Evolutionary conservation across 35 echinoderm and acorn worm species (phyloP).

Genomic region (Strongylocentrotus purpuratus): DNA sequence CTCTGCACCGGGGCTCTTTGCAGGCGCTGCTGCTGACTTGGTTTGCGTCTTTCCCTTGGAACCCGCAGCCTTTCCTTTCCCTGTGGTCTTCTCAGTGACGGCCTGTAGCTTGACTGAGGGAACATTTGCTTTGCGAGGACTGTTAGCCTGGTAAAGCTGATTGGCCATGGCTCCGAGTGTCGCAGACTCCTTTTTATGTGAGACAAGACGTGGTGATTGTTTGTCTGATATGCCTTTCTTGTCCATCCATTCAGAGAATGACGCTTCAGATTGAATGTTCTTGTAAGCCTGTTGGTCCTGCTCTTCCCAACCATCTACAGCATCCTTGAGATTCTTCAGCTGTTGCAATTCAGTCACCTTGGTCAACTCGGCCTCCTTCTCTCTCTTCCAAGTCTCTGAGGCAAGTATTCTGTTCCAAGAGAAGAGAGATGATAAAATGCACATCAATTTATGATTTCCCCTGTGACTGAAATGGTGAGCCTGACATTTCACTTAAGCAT

Average conservation of each 20-base stretch:
- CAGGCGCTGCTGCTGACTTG: background rate
- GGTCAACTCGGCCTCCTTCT: conserved; percentile 68
- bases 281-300: conserved; percentile 73
- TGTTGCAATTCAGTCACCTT: conserved; percentile 71
- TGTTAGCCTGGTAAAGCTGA: conserved; percentile 22
- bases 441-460: background rate
- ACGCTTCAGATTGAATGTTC: conserved; percentile 63
- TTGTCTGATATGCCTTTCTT: conserved; percentile 69
- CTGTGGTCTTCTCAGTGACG: background rate
- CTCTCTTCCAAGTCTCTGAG: conserved; percentile 88
- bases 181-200: conserved; percentile 14
- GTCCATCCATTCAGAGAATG: conserved; percentile 88
- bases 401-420: conserved; percentile 74
- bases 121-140: background rate
- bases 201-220: background rate
- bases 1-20: background rate
- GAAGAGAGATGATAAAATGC: background rate
- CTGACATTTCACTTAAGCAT: background rate
- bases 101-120: conserved; percentile 22
- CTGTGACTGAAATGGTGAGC: background rate
- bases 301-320: conserved; percentile 54
- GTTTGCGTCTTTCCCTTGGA: background rate
- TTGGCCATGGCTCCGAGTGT: conserved; percentile 39
- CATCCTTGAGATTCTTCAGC: conserved; percentile 73
- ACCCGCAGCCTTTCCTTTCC: conserved; percentile 24